These are phyloP conservation scores for Gerris lacustris DNA, from an alignment of 2,888 invertebrate genomes.

Conservation along the genomic window DNA sequence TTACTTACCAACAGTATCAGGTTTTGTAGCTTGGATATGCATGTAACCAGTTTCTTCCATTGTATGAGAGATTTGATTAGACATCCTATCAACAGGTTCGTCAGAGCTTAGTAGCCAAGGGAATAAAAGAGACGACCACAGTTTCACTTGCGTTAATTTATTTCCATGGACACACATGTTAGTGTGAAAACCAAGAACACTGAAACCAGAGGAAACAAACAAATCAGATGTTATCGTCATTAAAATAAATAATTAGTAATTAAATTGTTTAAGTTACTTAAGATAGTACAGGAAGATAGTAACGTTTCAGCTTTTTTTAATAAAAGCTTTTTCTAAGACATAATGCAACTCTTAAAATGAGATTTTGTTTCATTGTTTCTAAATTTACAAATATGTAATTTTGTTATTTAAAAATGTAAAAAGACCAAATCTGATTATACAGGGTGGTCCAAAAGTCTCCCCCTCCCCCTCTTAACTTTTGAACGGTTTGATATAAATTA, in stretches of 20 bases:
- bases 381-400: no score
- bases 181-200: constrained; percentile 47
- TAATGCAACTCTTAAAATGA: no score
- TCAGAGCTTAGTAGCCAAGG: constrained; percentile 48
- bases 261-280: no score
- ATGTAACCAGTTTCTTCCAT: constrained; percentile 47
- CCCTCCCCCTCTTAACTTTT: no score
- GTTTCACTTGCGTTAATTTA: constrained; percentile 30
- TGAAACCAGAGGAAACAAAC: constrained; percentile 31
- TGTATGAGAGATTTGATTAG: constrained; percentile 22
- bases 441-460: no score
- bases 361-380: no score
- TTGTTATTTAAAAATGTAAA: no score
- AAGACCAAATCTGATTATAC: no score
- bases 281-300: no score
- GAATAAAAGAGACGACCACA: constrained; percentile 42
- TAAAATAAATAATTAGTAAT: no score
- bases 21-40: constrained; percentile 76
- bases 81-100: constrained; percentile 32
- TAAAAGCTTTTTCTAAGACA: neutral
- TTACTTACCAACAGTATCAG: constrained; percentile 65
- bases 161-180: constrained; percentile 46
- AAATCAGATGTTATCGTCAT: neutral
- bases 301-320: neutral
- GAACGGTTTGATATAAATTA: no score